Evolutionary conservation across 2,888 invertebrate genomes (phyloP).

Genomic region (Cephonodes hylas): DNA sequence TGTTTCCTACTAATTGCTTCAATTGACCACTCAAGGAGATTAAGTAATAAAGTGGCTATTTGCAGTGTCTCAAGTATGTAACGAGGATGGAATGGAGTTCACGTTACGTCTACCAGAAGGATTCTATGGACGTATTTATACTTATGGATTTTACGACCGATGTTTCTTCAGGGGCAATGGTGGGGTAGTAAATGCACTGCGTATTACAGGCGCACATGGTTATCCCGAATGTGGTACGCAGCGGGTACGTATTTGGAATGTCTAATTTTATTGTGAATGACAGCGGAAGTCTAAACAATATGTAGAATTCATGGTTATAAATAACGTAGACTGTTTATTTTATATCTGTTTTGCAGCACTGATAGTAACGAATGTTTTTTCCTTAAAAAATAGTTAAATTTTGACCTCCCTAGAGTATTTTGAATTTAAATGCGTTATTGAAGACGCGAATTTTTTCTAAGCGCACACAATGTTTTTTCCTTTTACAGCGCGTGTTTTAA

Average conservation of each 20-base stretch:
- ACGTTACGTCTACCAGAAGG: slow-evolving; percentile 93
- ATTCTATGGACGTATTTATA: slow-evolving; percentile 94
- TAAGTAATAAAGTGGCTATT: slow-evolving; percentile 17
- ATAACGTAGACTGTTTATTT: too few species aligned
- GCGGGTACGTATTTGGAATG: slow-evolving; percentile 74
- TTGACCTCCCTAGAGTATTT: too few species aligned
- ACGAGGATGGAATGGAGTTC: slow-evolving; percentile 97
- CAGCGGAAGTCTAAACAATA: too few species aligned
- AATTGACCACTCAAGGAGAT: not conserved
- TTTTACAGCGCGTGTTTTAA: too few species aligned
- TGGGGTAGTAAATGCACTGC: slow-evolving; percentile 89
- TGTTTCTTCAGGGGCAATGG: slow-evolving; percentile 96
- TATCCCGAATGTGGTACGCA: slow-evolving; percentile 96
- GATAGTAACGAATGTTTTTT: too few species aligned
- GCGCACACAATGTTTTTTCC: too few species aligned
- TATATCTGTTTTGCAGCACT: too few species aligned
- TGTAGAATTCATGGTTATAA: too few species aligned
- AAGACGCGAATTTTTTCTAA: too few species aligned
- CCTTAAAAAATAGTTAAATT: too few species aligned
- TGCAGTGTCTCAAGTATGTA: slow-evolving; percentile 93
- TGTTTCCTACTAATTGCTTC: not conserved
- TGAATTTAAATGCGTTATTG: too few species aligned
- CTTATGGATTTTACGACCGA: slow-evolving; percentile 93
- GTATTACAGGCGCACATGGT: slow-evolving; percentile 94
- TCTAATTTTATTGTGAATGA: not conserved